phyloP scores from a whole-genome alignment of 2,888 invertebrate species.

The Aphidius colemani region DNA sequence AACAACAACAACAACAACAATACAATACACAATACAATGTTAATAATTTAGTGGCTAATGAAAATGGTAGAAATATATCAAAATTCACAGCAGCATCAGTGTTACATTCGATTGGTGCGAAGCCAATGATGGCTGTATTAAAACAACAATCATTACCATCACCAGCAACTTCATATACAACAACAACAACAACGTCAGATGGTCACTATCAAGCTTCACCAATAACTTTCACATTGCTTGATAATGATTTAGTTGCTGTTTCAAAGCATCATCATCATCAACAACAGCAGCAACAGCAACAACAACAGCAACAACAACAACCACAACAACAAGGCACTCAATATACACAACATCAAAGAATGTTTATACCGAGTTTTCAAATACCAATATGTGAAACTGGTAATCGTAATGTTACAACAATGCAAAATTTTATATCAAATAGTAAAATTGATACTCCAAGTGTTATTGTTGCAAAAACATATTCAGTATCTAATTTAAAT shows the following conservation, averaged over 20 bases:
- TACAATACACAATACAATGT: conserved; percentile 55
- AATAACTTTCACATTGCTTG: conserved; percentile 54
- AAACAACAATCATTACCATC: conserved; percentile 56
- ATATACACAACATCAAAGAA: conserved; percentile 50
- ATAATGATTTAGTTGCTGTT: conserved; percentile 56
- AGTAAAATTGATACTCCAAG: conserved; percentile 61
- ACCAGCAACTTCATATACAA: conserved; percentile 48
- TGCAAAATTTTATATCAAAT: conserved; percentile 49
- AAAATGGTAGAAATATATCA: conserved; percentile 51
- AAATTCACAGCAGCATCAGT: conserved; percentile 55
- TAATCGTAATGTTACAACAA: conserved; percentile 46
- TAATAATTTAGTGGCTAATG: conserved; percentile 52
- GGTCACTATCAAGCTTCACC: conserved; percentile 49
- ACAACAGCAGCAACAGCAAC: too few relatives aligned
- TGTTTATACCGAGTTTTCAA: conserved; percentile 54
- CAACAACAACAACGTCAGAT: conserved; percentile 50
- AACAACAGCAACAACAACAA: too few relatives aligned
- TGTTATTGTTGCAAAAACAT: conserved; percentile 65
- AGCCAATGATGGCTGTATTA: conserved; percentile 57
- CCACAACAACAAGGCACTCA: conserved; percentile 39
- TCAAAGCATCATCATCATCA: conserved; percentile 52
- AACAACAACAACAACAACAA: conserved; percentile 36
- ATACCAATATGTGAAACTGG: conserved; percentile 60
- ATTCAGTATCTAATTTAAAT: conserved; percentile 47
- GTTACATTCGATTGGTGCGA: conserved; percentile 54